These are phyloP conservation scores for Agrotis puta DNA, from an alignment of 2,888 invertebrate species.

Conservation along the genomic window DNA sequence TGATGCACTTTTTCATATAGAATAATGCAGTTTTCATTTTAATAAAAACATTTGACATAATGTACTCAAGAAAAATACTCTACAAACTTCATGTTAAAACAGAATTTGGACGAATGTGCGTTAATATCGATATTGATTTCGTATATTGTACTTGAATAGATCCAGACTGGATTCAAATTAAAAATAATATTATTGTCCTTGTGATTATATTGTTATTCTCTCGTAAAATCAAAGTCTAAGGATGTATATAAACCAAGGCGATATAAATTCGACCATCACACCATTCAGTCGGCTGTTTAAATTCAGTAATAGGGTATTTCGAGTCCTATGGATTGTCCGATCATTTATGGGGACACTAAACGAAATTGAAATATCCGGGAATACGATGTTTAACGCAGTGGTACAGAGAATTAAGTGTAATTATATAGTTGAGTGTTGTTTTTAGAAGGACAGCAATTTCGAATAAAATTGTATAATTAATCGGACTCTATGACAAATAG, in stretches of 20 bases:
- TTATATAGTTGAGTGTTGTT: not conserved
- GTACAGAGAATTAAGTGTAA: constrained; percentile 12
- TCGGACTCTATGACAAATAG: too few relatives aligned
- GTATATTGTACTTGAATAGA: not conserved
- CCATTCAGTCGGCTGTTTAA: constrained; percentile 39
- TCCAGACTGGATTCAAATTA: not conserved
- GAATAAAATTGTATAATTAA: not conserved
- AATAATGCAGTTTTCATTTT: not conserved
- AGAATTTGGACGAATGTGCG: too few relatives aligned
- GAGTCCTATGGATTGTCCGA: constrained; percentile 56
- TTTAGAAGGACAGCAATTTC: not conserved
- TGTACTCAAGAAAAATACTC: too few relatives aligned
- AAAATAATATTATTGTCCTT: not conserved
- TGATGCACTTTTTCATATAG: not conserved
- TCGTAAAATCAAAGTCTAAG: constrained; percentile 32
- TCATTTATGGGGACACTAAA: constrained; percentile 58
- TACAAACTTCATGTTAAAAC: too few relatives aligned
- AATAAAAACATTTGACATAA: too few relatives aligned
- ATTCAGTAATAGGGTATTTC: constrained; percentile 51
- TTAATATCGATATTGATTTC: too few relatives aligned
- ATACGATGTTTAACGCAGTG: constrained; percentile 34
- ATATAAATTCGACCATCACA: constrained; percentile 44
- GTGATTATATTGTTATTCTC: not conserved
- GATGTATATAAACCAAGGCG: constrained; percentile 31
- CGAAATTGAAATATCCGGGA: constrained; percentile 45